These are phyloP conservation scores for Nomada ferruginata DNA, from an alignment of 2,888 invertebrate genomes.

Conservation along the genomic window DNA sequence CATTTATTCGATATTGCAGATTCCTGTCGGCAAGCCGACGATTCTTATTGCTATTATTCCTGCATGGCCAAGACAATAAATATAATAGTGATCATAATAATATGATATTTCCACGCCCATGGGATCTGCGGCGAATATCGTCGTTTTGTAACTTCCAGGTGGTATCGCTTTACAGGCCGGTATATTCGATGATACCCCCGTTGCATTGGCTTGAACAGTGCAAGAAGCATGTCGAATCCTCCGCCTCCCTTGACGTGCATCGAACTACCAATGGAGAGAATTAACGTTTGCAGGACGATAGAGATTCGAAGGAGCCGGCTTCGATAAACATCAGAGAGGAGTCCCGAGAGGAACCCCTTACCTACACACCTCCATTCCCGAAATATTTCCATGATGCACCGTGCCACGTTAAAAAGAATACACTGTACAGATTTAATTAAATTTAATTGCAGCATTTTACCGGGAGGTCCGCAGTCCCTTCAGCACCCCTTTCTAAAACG, in stretches of 20 bases:
- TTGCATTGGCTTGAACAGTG: not conserved
- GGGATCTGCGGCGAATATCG: too few species aligned
- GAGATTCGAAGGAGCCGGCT: slow-evolving; percentile 50
- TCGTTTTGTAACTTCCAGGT: too few species aligned
- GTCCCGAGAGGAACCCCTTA: not conserved
- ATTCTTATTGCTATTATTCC: too few species aligned
- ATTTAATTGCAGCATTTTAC: slow-evolving; percentile 62
- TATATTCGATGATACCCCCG: not conserved
- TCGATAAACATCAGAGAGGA: slow-evolving; percentile 47
- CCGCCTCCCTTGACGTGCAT: not conserved
- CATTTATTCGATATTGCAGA: too few species aligned
- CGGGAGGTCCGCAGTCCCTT: slow-evolving; percentile 33
- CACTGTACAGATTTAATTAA: slow-evolving; percentile 59
- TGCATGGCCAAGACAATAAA: too few species aligned
- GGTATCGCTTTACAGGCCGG: too few species aligned
- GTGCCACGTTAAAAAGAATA: slow-evolving; percentile 46
- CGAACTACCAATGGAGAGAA: slow-evolving; percentile 15
- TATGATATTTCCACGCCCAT: too few species aligned
- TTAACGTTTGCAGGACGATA: not conserved
- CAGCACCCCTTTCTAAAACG: too few species aligned
- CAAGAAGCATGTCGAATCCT: not conserved
- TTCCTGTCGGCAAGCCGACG: too few species aligned
- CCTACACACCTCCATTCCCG: slow-evolving; percentile 5
- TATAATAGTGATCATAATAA: too few species aligned
- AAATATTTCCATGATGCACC: slow-evolving; percentile 40